Evolutionary conservation across 1,140 invertebrate genomes (phyloP), one percentile per base, ranked within the genome.

Genomic region (Mya arenaria): DNA sequence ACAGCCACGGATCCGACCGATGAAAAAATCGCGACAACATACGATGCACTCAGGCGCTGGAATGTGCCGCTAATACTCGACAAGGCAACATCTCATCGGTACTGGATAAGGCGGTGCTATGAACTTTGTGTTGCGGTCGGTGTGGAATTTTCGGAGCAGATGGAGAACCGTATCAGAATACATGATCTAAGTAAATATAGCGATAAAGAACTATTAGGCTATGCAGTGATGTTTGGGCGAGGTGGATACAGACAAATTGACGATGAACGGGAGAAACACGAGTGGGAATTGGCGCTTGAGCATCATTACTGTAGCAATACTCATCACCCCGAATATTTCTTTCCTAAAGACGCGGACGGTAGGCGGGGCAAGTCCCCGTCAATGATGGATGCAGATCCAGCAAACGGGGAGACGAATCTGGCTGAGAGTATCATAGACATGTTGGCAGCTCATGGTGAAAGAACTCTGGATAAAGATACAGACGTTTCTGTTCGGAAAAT

Each of bases 291-390:
- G 23, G 63, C 79, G 19, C 62, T 82, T 5, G 17, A 72, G 28
- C 60, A 73, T 39, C 79, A 82, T 34, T 82, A 82, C 36, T 58
- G 41, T 17, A 37, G 41, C 36, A 82, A 82, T 48, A 60, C 56
- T 37, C 79, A 82, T 15, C 79, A 82, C 41, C 79, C 79, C 15
- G 79, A 82, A 73, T 82, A 82, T 37, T 82, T 82, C 79, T 69
- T 60, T 56, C 66, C 63, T 36, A 3, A 36, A 62, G 63, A 41
- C 58, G 41, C 30, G 6, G 34, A 25, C 23, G 8, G n/a, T 36
- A 73, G 37, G 69, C 39, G 23, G 71, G 79, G 19, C 55, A 32
- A n/a, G 23, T 39, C 36, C 41, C 52, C 15, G 58, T 52, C 34
- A 71, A 23, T 23, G 34, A 62, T 4, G 25, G 34, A 1, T 55